Evolutionary conservation across 2,797 vertebrate species (phyloP).

Genomic region (Kryptolebias ocellatus): DNA sequence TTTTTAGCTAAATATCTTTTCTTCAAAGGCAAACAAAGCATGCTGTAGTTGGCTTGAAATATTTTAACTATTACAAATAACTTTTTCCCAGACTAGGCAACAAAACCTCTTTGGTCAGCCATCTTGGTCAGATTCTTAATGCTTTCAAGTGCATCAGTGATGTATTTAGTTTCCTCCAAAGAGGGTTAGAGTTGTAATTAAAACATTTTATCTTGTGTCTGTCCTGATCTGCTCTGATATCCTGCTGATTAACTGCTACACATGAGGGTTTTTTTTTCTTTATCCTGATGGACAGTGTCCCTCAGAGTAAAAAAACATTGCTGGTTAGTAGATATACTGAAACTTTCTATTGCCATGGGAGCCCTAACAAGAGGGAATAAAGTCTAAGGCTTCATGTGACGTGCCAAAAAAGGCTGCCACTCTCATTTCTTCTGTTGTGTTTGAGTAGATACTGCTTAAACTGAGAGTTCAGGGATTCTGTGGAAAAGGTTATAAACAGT

Average conservation of each 20-base stretch:
- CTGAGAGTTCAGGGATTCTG: too few relatives aligned
- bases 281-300: slow-evolving; percentile 11
- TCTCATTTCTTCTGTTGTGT: too few relatives aligned
- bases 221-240: slow-evolving; percentile 27
- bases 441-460: neutral
- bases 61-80: neutral
- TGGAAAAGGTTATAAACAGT: too few relatives aligned
- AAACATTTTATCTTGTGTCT: slow-evolving; percentile 60
- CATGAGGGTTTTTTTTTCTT: slow-evolving; percentile 14
- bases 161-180: slow-evolving; percentile 36
- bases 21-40: neutral
- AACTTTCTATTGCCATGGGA: neutral
- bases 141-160: slow-evolving; percentile 23
- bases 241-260: slow-evolving; percentile 35
- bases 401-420: too few relatives aligned
- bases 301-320: slow-evolving; percentile 17
- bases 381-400: neutral
- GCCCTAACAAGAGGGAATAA: neutral
- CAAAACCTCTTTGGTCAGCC: slow-evolving; percentile 45
- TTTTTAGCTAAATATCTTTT: too few relatives aligned
- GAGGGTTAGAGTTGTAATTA: slow-evolving; percentile 44
- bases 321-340: slow-evolving; percentile 10
- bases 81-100: slow-evolving; percentile 15
- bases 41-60: neutral
- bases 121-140: slow-evolving; percentile 19